Base-by-base conservation (phyloP, 2,888 invertebrate species). In the Xanthia togata region DNA sequence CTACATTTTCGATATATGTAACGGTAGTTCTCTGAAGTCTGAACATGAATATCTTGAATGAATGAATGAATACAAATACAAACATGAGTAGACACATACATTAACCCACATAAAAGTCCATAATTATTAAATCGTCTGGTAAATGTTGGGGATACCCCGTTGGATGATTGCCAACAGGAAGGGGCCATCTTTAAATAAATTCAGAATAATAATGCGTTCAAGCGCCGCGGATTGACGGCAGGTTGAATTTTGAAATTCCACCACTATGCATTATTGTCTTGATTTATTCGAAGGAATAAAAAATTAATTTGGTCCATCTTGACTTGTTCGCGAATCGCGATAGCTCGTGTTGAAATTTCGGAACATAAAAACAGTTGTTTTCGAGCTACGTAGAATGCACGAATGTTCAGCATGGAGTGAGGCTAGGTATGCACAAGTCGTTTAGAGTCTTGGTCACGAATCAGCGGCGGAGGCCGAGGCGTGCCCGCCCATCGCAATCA, bases 51-150 rank as follows among this genome's bases (percentile, higher is more conserved):
- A 86, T 89, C 87, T 89, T 89, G 87, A 90, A 90, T 92, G 92
- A 92, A 91, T 89, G 90, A 90, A 91, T 89, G 90, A 90, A 88
- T 87, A 88, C 89, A 83, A 85, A 88, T 84, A 90, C 89, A 89
- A 90, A 90, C 89, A 91, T 88, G 86, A 88, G 90, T 90, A 90
- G 88, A 91, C 90, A 91, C 90, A 91, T 90, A 91, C 91, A 92
- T 91, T 91, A 93, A 93, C 93, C 91, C 91, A 92, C 90, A 93
- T 92, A 92, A 93, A 93, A 93, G 92, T 92, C 92, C 92, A 93
- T 94, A 95, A 95, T 95, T 94, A 95, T 94, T 94, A 93, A 93
- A 95, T 94, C 94, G 95, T 96, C 95, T 95, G 94, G 94, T 94
- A 93, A 93, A 93, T 93, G 93, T 91, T 90, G 94, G 96, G 96